Conservation (phyloP, 2,888 invertebrate genomes). For the Sepioteuthis lessoniana region DNA sequence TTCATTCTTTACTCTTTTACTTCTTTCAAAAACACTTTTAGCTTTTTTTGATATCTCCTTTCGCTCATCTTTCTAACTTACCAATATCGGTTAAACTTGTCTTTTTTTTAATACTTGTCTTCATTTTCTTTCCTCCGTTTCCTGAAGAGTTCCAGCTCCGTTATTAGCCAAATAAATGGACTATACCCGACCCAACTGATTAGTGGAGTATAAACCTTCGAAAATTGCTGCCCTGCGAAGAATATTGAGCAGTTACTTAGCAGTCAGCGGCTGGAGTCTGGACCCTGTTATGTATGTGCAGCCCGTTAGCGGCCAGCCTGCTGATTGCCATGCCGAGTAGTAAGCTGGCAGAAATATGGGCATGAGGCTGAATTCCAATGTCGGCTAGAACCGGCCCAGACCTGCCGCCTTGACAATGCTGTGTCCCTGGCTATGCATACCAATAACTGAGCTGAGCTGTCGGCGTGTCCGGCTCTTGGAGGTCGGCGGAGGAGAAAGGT, state of each 20-base stretch:
- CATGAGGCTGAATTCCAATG: slow-evolving; percentile 33
- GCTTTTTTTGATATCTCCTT: neutral
- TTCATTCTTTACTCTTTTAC: neutral
- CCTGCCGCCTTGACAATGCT: slow-evolving; percentile 23
- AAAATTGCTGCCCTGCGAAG: neutral
- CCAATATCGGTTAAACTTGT: neutral
- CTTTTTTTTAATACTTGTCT: neutral
- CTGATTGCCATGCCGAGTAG: slow-evolving; percentile 9
- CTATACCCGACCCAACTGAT: slow-evolving; percentile 20
- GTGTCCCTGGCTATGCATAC: slow-evolving; percentile 21
- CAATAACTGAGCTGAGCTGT: neutral
- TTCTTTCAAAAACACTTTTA: neutral
- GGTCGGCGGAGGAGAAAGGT: neutral
- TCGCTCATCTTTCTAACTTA: neutral
- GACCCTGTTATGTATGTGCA: slow-evolving; percentile 23
- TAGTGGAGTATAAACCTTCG: slow-evolving; percentile 33
- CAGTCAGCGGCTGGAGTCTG: slow-evolving; percentile 33
- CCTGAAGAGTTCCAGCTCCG: neutral
- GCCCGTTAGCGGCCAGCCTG: slow-evolving; percentile 11
- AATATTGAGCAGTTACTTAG: slow-evolving; percentile 21
- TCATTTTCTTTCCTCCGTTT: neutral
- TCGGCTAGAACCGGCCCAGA: neutral
- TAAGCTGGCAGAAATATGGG: slow-evolving; percentile 33
- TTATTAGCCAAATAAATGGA: slow-evolving; percentile 33
- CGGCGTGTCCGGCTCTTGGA: neutral